phyloP scores from a whole-genome alignment of 2,797 vertebrate species.

The Pristis pectinata region DNA sequence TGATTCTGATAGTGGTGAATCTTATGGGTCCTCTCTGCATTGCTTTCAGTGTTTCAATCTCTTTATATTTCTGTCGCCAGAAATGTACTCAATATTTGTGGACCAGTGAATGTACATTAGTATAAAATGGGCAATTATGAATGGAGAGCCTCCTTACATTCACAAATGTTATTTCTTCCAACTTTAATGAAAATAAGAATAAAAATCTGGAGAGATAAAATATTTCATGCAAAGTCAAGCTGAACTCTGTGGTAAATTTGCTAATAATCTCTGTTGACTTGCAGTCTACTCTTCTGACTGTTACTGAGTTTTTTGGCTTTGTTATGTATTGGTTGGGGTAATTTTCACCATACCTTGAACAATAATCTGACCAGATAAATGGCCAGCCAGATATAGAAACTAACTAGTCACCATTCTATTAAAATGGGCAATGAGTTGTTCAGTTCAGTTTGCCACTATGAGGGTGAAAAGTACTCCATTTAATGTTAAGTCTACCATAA shows the following conservation, averaged over 20 bases:
- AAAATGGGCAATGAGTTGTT: not conserved
- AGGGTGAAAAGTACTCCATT: not conserved
- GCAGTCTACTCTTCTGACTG: not conserved
- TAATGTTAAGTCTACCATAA: not conserved
- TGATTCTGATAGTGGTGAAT: not conserved
- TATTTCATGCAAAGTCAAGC: not conserved
- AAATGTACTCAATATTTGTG: not conserved
- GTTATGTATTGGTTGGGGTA: not conserved
- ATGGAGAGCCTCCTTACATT: not conserved
- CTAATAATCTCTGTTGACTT: not conserved
- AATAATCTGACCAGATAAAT: not conserved
- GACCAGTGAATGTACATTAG: not conserved
- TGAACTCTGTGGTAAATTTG: not conserved
- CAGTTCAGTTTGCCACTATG: not conserved
- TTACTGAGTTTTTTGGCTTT: not conserved
- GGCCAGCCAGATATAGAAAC: not conserved
- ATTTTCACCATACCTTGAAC: not conserved
- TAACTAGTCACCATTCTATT: not conserved
- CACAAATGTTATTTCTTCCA: not conserved
- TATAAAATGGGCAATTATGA: not conserved
- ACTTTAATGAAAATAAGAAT: not conserved
- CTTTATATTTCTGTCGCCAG: not conserved
- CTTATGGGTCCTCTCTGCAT: not conserved
- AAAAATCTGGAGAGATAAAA: not conserved
- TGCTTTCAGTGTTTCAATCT: not conserved